These are phyloP conservation scores for Xylocampa areola DNA, from an alignment of 2,888 invertebrate genomes.

Conservation along the genomic window DNA sequence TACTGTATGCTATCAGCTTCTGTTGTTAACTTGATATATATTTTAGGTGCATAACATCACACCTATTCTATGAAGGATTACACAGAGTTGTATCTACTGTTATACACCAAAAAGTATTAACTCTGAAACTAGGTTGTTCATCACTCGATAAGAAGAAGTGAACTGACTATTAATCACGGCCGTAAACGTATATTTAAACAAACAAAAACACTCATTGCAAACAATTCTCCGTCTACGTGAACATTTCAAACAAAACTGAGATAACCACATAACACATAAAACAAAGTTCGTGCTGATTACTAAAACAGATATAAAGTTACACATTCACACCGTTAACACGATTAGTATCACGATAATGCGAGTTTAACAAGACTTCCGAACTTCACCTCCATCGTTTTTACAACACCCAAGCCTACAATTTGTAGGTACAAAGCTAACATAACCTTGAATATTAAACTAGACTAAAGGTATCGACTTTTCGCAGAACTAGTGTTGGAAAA, in stretches of 20 bases:
- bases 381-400: constrained; percentile 17
- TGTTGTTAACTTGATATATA: constrained; percentile 1
- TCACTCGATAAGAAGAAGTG: too few relatives aligned
- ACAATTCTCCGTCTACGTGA: too few relatives aligned
- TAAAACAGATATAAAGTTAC: constrained; percentile 34
- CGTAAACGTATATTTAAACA: too few relatives aligned
- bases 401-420: constrained; percentile 9
- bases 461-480: constrained; percentile 38
- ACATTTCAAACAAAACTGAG: too few relatives aligned
- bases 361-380: constrained; percentile 41
- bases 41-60: too few relatives aligned
- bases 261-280: constrained; percentile 10
- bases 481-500: constrained; percentile 2
- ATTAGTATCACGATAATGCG: constrained; percentile 25
- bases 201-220: too few relatives aligned
- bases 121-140: too few relatives aligned
- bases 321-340: constrained; percentile 13
- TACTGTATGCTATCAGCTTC: constrained; percentile 10
- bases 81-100: too few relatives aligned
- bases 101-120: too few relatives aligned
- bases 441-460: constrained; percentile 39
- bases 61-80: too few relatives aligned
- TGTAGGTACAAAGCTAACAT: constrained; percentile 10
- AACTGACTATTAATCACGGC: too few relatives aligned
- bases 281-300: constrained; percentile 28